phyloP scores from a whole-genome alignment of 2,113 vertebrate genomes.

The Oreochromis spilurus region DNA sequence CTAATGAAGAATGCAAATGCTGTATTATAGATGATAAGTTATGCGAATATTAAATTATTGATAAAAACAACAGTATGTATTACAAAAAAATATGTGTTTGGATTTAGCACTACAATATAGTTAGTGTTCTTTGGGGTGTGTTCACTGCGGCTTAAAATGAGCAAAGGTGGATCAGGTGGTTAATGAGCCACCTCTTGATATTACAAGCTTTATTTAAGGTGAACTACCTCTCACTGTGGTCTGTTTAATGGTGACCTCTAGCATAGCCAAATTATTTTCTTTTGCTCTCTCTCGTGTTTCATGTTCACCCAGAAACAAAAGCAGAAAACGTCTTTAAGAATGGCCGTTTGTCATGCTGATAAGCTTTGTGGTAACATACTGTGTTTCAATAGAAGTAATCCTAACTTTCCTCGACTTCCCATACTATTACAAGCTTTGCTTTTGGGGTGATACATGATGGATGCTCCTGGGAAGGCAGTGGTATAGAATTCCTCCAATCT shows the following conservation, averaged over 20 bases:
- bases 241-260: background rate
- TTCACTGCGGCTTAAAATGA: background rate
- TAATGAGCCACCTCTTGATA: background rate
- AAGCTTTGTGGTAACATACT: background rate
- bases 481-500: background rate
- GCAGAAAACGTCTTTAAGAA: background rate
- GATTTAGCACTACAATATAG: background rate
- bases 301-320: background rate
- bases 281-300: background rate
- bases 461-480: background rate
- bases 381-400: background rate
- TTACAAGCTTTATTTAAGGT: background rate
- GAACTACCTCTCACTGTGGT: background rate
- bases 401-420: background rate
- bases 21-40: background rate
- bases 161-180: background rate
- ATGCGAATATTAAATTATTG: background rate
- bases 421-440: background rate
- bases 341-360: background rate
- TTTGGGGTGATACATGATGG: background rate
- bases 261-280: background rate
- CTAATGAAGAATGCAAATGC: background rate
- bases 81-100: background rate
- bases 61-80: background rate
- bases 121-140: background rate